Evolutionary conservation across 2,113 vertebrate species (phyloP).

Genomic region (Asarcornis scutulata): DNA sequence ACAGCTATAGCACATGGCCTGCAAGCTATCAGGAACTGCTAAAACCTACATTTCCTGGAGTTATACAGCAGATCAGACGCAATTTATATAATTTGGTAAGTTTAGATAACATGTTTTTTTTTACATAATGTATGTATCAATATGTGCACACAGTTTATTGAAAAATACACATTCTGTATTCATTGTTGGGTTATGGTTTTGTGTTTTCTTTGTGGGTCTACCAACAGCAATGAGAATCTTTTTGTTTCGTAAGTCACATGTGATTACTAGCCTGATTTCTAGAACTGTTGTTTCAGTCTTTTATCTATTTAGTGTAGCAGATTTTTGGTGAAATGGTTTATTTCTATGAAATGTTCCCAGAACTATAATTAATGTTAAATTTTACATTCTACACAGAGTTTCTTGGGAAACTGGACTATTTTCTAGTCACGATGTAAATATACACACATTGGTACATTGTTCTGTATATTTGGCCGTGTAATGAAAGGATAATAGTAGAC

Average conservation of each 20-base stretch:
- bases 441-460: background rate
- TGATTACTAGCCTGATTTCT: background rate
- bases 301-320: background rate
- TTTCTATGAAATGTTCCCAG: background rate
- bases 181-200: background rate
- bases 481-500: background rate
- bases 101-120: background rate
- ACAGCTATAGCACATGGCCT: slow-evolving; percentile 87
- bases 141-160: background rate
- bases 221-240: background rate
- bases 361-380: background rate
- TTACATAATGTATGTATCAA: background rate
- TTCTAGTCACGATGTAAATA: background rate
- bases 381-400: background rate
- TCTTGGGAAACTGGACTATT: background rate
- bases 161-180: background rate
- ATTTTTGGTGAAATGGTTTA: background rate
- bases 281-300: background rate
- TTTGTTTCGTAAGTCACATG: background rate
- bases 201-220: background rate
- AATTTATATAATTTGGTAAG: slow-evolving; percentile 96
- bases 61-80: slow-evolving; percentile 87
- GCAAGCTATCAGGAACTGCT: slow-evolving; percentile 88
- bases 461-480: background rate
- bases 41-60: slow-evolving; percentile 85